Percentiles rank a stretch among this genome's conserved stretches.
These are phyloP conservation scores for Drosophila paracracens DNA, from an alignment of 2,888 invertebrate species.

Conservation along the genomic window DNA sequence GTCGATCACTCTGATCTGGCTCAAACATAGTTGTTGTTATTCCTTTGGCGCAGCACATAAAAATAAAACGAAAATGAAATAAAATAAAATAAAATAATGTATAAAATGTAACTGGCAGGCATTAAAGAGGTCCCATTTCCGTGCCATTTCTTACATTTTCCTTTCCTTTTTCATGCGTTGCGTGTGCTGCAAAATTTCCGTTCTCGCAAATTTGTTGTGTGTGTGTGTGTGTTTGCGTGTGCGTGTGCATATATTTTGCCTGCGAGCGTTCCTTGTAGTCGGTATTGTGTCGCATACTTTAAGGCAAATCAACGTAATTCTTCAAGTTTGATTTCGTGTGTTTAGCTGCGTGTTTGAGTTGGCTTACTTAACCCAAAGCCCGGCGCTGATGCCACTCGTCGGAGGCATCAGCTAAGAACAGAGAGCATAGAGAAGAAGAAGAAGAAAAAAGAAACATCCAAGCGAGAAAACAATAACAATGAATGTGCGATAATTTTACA, in stretches of 20 bases:
- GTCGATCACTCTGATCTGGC: not conserved
- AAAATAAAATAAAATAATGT: conserved; percentile 47
- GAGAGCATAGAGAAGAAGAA: conserved; percentile 6
- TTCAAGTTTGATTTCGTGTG: conserved; percentile 76
- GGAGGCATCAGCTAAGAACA: conserved; percentile 16
- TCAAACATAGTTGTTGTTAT: conserved; percentile 3
- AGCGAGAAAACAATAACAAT: conserved; percentile 73
- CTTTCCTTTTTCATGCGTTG: conserved; percentile 49
- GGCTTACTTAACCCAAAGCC: conserved; percentile 69
- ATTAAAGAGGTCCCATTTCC: conserved; percentile 49
- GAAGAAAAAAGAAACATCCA: conserved; percentile 10
- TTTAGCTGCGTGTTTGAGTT: conserved; percentile 73
- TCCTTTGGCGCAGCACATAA: conserved; percentile 48
- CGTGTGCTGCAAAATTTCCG: conserved; percentile 68
- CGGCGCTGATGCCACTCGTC: conserved; percentile 44
- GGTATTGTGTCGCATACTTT: conserved; percentile 39
- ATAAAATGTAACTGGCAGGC: conserved; percentile 66
- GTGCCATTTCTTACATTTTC: conserved; percentile 11
- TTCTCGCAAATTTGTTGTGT: conserved; percentile 53
- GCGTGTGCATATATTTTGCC: conserved; percentile 4
- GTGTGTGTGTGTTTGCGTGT: not conserved
- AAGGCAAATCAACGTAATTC: conserved; percentile 74
- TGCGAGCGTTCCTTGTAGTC: conserved; percentile 9
- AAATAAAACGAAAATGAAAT: conserved; percentile 67
- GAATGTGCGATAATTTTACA: conserved; percentile 80